Base-by-base conservation (phyloP, 53 echinoderm and acorn worm species). In the Temnopleurus reevesii region DNA sequence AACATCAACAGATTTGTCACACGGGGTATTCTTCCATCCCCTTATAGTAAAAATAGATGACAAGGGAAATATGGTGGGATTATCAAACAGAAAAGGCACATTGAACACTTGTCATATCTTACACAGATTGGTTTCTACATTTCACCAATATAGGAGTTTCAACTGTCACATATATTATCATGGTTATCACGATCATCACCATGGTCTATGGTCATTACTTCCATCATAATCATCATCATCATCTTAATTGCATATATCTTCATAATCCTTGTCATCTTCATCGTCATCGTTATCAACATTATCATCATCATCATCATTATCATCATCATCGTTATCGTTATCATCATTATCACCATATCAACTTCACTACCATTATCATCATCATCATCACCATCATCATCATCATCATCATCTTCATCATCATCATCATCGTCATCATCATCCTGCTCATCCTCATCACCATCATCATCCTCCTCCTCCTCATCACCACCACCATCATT, bases 401-500 rank as follows among this genome's bases (percentile, higher is more conserved):
- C 36, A 56, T 56, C 55, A 83, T 36, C 33, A 57, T 23, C 36
- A 34, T 56, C 29, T 29, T 81, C 53, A 81, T 81, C 53, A 81
- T 4, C 53, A 30, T 29, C 21, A 18, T 53, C 31, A 31, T 81
- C 81, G 51, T 30, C 31, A 29, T 27, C 4, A 81, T 53, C 46
- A 53, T 28, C 54, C n/a, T n/a, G n/a, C n/a, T 30, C 31, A 29
- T 27, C 4, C 47, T 53, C 46, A 53, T 28, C 54, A 60, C 23
- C 27, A 81, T 81, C 31, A 81, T 30, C 46, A 12, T 12, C 53
- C 6, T 45, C 27, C 30, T 21, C 26, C 19, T 23, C 54, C 47
- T 29, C 47, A 49, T 81, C 33, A 81, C 25, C 81, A 28, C 6
- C 56, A 82, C 8, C 82, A 81, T 46, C 79, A 77, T 77, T 46